These are phyloP conservation scores for Phyllopteryx taeniolatus DNA, from an alignment of 2,113 vertebrate species.

Conservation along the genomic window DNA sequence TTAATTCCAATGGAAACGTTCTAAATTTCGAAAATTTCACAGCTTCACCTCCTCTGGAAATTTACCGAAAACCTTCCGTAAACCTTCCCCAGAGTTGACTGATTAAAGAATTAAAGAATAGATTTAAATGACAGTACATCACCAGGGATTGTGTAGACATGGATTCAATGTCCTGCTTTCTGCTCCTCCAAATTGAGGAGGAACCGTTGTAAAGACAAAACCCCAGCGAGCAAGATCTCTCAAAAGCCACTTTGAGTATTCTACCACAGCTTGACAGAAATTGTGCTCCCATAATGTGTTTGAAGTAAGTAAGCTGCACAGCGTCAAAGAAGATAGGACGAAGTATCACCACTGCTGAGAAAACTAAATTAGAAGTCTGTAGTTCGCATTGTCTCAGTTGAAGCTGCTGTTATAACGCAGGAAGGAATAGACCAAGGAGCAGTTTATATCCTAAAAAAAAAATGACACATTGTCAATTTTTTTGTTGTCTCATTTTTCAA, in stretches of 20 bases:
- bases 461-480: no score
- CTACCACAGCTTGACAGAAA: not conserved
- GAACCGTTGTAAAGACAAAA: not conserved
- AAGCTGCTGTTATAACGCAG: not conserved
- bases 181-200: not conserved
- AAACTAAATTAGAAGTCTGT: not conserved
- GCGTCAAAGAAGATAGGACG: not conserved
- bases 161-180: not conserved
- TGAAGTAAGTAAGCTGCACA: not conserved
- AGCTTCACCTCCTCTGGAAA: no score
- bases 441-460: not conserved
- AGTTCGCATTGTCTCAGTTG: not conserved
- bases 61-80: no score
- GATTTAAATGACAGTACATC: no score
- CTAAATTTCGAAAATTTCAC: no score
- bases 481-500: no score
- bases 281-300: not conserved
- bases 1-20: no score
- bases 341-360: not conserved
- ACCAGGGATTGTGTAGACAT: not conserved
- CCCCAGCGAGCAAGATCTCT: not conserved
- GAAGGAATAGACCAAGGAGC: not conserved
- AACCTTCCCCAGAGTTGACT: no score
- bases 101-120: no score
- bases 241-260: not conserved